phyloP scores from a whole-genome alignment of 2,888 invertebrate species.

The Dicyrtomina minuta region DNA sequence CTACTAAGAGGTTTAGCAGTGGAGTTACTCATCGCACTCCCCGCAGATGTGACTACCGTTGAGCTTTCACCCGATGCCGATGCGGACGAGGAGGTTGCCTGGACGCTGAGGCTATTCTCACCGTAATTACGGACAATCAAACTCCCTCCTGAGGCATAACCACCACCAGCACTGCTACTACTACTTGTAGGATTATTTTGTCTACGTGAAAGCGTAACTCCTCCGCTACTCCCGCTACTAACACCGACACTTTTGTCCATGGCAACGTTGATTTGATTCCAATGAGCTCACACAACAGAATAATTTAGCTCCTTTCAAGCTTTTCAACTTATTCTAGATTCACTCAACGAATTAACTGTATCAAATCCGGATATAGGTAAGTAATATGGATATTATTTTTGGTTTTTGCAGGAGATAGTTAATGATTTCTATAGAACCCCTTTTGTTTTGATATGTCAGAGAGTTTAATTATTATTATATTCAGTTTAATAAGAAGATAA shows the following conservation, averaged over 20 bases:
- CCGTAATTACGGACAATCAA: background rate
- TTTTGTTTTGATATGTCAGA: too few relatives aligned
- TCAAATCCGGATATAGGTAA: too few relatives aligned
- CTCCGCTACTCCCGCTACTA: background rate
- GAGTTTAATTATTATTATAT: too few relatives aligned
- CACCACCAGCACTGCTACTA: background rate
- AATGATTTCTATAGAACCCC: too few relatives aligned
- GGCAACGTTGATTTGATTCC: too few relatives aligned
- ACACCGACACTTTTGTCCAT: constrained; percentile 2
- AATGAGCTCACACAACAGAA: too few relatives aligned
- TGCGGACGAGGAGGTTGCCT: constrained; percentile 23
- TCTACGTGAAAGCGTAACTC: background rate
- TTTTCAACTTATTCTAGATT: background rate
- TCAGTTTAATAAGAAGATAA: too few relatives aligned
- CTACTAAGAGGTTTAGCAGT: background rate
- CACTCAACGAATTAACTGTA: too few relatives aligned
- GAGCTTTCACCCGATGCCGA: constrained; percentile 14
- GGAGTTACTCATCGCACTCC: too few relatives aligned
- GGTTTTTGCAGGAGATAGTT: too few relatives aligned
- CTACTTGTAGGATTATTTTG: background rate
- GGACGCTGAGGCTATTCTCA: background rate
- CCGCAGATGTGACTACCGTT: constrained; percentile 2
- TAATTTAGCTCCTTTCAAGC: background rate
- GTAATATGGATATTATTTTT: too few relatives aligned
- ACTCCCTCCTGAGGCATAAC: background rate